Evolutionary conservation across 1,140 invertebrate species (phyloP).

Genomic region (Mycetomoellerius zeteki): DNA sequence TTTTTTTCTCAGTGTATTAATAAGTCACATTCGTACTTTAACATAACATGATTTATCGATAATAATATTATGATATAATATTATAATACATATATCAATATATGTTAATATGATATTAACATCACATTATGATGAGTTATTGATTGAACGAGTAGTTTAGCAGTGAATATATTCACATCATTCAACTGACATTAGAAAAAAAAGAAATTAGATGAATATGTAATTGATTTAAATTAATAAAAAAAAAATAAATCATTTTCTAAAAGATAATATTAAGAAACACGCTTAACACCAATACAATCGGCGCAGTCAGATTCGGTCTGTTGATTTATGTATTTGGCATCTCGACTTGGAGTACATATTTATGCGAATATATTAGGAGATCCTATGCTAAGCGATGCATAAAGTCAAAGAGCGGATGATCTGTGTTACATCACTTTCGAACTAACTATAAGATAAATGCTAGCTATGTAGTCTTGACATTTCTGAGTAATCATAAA

Average conservation of each 20-base stretch:
- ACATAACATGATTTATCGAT: neutral
- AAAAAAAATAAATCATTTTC: neutral
- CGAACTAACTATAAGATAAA: constrained; percentile 3
- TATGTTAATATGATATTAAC: neutral
- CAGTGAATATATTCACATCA: neutral
- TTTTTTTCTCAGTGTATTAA: neutral
- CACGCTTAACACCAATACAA: neutral
- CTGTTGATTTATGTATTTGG: constrained; percentile 35
- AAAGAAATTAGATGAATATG: neutral
- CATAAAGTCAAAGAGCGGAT: constrained; percentile 27
- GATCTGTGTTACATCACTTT: constrained; percentile 41
- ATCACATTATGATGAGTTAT: neutral
- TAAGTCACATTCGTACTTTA: neutral
- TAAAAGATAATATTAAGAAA: neutral
- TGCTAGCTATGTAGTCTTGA: neutral
- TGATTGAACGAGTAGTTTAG: neutral
- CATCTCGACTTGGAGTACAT: constrained; percentile 1
- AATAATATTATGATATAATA: neutral
- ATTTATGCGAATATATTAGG: constrained; percentile 11
- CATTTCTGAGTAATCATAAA: neutral
- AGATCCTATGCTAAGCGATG: neutral
- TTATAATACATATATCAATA: neutral
- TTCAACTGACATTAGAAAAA: neutral
- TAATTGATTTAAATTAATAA: neutral
- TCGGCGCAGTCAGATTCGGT: neutral